Percentiles rank a stretch among this genome's conserved stretches.
These are phyloP conservation scores for Mormoops blainvillei DNA, from an alignment of 2,113 vertebrate genomes.

Conservation along the genomic window DNA sequence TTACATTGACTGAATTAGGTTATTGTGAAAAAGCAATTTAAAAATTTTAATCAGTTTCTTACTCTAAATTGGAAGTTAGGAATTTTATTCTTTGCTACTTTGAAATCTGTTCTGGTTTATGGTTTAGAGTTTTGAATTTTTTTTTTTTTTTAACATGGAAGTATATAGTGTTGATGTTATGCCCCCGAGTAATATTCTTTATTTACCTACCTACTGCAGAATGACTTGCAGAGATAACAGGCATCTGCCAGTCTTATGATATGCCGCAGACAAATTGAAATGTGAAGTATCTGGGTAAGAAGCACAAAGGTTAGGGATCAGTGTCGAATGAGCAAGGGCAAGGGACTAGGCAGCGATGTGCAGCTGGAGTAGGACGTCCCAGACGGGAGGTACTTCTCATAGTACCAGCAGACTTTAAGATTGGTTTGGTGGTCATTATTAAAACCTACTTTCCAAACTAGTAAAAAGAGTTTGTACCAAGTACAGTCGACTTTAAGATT, in stretches of 20 bases:
- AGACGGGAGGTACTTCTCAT: neutral
- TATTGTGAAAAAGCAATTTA: constrained; percentile 4
- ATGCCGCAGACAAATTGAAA: neutral
- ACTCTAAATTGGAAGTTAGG: neutral
- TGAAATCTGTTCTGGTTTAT: neutral
- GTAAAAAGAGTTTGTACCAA: neutral
- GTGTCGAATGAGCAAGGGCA: neutral
- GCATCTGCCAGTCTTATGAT: neutral
- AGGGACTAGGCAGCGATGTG: neutral
- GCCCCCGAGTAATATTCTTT: neutral
- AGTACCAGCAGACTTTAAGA: neutral
- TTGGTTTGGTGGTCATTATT: neutral
- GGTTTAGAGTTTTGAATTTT: neutral
- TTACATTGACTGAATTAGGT: neutral
- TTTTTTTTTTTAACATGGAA: neutral
- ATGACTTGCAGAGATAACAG: neutral
- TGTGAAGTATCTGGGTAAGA: neutral
- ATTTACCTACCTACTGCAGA: neutral
- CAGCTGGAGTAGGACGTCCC: neutral
- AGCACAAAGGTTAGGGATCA: neutral
- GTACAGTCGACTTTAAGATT: neutral
- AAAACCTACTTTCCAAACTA: neutral
- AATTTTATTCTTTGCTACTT: constrained; percentile 22
- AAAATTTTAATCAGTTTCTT: neutral
- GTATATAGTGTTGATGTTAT: neutral